A percentile compares a stretch with the other conserved stretches of the same genome.
These are phyloP conservation scores for Ophthalmolycus amberensis DNA, from an alignment of 2,113 vertebrate genomes.

Conservation along the genomic window DNA sequence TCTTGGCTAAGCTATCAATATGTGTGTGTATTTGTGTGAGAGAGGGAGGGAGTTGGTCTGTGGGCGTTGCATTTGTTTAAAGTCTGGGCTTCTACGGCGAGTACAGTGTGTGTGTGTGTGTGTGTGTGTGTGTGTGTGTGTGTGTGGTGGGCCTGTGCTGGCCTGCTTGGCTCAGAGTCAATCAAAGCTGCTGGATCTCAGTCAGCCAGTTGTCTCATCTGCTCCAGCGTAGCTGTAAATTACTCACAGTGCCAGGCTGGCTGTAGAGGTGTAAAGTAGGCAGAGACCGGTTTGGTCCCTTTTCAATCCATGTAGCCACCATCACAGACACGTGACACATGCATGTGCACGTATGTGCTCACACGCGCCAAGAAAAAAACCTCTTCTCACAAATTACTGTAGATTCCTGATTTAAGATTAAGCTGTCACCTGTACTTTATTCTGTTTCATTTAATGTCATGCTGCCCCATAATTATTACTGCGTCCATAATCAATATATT, in stretches of 20 bases:
- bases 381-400: neutral
- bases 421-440: neutral
- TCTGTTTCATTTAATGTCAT: neutral
- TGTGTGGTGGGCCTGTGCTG: constrained; percentile 43
- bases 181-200: constrained; percentile 55
- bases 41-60: constrained; percentile 20
- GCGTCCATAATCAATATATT: neutral
- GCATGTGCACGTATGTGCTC: neutral
- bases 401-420: neutral
- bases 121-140: constrained; percentile 3
- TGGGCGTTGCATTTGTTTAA: constrained; percentile 32
- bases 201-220: constrained; percentile 75
- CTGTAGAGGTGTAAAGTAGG: constrained; percentile 75
- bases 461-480: neutral
- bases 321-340: constrained; percentile 12
- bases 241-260: constrained; percentile 66
- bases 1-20: constrained; percentile 68
- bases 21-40: constrained; percentile 37
- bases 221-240: constrained; percentile 80
- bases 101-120: constrained; percentile 14
- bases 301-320: constrained; percentile 49
- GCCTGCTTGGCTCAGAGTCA: constrained; percentile 60
- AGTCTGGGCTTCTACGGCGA: constrained; percentile 10
- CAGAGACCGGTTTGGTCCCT: constrained; percentile 67
- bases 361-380: constrained; percentile 1